These are phyloP conservation scores for Zaprionus inermis DNA, from an alignment of 1,140 invertebrate species.

Conservation along the genomic window DNA sequence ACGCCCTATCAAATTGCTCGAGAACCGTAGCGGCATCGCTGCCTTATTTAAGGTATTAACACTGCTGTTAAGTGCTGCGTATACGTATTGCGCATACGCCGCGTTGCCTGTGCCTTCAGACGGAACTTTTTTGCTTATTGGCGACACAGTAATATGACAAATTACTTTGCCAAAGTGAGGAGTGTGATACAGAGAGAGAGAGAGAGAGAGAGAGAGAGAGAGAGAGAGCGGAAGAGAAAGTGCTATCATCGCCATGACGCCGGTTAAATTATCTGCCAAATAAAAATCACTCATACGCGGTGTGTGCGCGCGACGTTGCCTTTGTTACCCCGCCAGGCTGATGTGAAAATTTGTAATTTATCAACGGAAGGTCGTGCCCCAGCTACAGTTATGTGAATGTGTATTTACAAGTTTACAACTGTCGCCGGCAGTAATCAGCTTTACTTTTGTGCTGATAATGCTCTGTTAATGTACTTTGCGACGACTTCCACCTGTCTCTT, in stretches of 20 bases:
- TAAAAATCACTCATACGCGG: slow-evolving; percentile 78
- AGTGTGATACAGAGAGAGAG: slow-evolving; percentile 2
- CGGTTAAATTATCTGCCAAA: slow-evolving; percentile 78
- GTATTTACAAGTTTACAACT: slow-evolving; percentile 68
- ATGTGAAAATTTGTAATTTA: slow-evolving; percentile 61
- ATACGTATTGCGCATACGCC: slow-evolving; percentile 25
- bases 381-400: slow-evolving; percentile 57
- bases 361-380: slow-evolving; percentile 35
- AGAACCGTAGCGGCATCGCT: slow-evolving; percentile 23
- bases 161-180: slow-evolving; percentile 55
- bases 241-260: slow-evolving; percentile 67
- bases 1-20: slow-evolving; percentile 37
- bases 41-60: slow-evolving; percentile 55
- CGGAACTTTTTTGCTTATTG: slow-evolving; percentile 30
- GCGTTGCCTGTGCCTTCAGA: slow-evolving; percentile 20
- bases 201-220: no score
- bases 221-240: background rate
- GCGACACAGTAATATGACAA: slow-evolving; percentile 59
- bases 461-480: slow-evolving; percentile 65
- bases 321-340: slow-evolving; percentile 43
- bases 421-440: slow-evolving; percentile 75
- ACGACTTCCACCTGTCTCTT: background rate
- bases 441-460: slow-evolving; percentile 69
- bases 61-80: slow-evolving; percentile 20
- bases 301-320: slow-evolving; percentile 31